Percentiles rank a stretch among this genome's conserved stretches.
These are phyloP conservation scores for Platygyra sinensis DNA, from an alignment of 64 coral and sea anemone genomes.

Conservation along the genomic window DNA sequence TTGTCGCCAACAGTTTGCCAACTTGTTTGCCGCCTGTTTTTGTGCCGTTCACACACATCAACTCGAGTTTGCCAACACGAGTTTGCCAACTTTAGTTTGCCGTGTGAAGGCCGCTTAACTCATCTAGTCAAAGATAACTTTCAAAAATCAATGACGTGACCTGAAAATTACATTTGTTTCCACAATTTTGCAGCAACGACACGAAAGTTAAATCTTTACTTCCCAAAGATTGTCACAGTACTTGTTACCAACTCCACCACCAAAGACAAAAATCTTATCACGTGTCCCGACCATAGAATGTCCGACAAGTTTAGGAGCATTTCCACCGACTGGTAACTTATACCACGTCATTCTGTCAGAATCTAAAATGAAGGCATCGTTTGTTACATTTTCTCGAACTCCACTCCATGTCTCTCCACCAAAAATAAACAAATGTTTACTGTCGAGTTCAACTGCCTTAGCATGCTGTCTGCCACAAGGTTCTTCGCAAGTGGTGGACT, in stretches of 20 bases:
- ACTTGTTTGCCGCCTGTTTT: too few species aligned
- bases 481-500: constrained; percentile 69
- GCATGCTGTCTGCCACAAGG: constrained; percentile 82
- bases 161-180: too few species aligned
- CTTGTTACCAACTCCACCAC: constrained; percentile 69
- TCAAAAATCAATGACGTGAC: too few species aligned
- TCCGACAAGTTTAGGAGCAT: constrained; percentile 84
- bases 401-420: constrained; percentile 97
- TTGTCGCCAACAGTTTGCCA: too few species aligned
- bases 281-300: constrained; percentile 69
- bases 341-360: constrained; percentile 73
- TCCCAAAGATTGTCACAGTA: constrained; percentile 67
- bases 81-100: too few species aligned
- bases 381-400: constrained; percentile 94
- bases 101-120: too few species aligned
- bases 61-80: too few species aligned
- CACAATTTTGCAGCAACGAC: too few species aligned
- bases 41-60: too few species aligned
- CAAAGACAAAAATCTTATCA: constrained; percentile 80
- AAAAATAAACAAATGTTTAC: constrained; percentile 75
- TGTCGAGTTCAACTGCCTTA: constrained; percentile 55
- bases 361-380: constrained; percentile 80
- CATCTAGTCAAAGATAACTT: too few species aligned
- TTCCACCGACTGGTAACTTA: neutral
- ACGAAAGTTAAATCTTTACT: constrained; percentile 38